phyloP scores from a whole-genome alignment of 2,113 vertebrate species.

The Xenopus borealis region DNA sequence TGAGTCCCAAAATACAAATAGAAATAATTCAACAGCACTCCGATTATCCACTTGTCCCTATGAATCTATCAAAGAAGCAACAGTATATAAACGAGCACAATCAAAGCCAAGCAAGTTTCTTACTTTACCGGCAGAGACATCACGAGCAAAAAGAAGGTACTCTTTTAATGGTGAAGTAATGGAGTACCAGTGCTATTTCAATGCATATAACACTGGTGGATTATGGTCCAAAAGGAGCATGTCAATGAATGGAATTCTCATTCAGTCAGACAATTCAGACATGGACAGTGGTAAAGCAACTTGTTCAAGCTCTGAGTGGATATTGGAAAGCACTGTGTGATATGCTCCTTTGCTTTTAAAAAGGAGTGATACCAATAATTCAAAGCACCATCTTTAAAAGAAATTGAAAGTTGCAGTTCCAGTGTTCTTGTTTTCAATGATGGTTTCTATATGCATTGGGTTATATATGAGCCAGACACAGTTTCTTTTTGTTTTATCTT shows the following conservation, averaged over 20 bases:
- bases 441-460: constrained; percentile 54
- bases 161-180: constrained; percentile 79
- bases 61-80: constrained; percentile 60
- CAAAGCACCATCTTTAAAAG: constrained; percentile 54
- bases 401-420: constrained; percentile 58
- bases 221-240: constrained; percentile 80
- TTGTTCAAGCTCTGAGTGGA: constrained; percentile 84
- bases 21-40: constrained; percentile 91
- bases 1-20: constrained; percentile 90
- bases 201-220: constrained; percentile 62
- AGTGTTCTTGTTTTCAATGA: constrained; percentile 63
- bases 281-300: constrained; percentile 68
- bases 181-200: constrained; percentile 60
- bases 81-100: constrained; percentile 73
- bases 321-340: constrained; percentile 93
- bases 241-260: constrained; percentile 85
- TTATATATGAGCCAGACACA: constrained; percentile 51
- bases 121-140: constrained; percentile 79
- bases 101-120: constrained; percentile 83
- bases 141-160: constrained; percentile 77
- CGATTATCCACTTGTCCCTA: constrained; percentile 59
- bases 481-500: constrained; percentile 49
- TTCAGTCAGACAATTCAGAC: constrained; percentile 61
- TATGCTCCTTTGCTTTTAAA: constrained; percentile 50
- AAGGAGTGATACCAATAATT: constrained; percentile 54